phyloP scores from a whole-genome alignment of 2,113 vertebrate genomes.

The Parus major region DNA sequence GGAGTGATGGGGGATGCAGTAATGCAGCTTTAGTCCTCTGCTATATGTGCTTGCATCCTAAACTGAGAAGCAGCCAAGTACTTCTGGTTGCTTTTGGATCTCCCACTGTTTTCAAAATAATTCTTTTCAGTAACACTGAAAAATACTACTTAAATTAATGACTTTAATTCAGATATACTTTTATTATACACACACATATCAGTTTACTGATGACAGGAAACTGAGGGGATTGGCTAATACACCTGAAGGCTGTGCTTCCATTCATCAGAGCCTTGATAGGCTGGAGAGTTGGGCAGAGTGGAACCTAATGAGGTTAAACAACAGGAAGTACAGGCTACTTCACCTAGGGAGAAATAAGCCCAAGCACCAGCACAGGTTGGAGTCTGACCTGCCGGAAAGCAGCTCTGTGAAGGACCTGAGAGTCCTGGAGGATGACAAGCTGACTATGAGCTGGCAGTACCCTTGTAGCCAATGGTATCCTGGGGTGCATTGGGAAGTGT shows the following conservation, averaged over 20 bases:
- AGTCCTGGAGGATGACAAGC: not conserved
- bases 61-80: not conserved
- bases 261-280: not conserved
- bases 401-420: not conserved
- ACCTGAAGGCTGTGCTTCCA: not conserved
- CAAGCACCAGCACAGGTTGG: not conserved
- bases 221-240: not conserved
- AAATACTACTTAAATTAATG: not conserved
- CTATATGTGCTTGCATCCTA: not conserved
- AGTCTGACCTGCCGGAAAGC: not conserved
- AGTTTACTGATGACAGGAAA: not conserved
- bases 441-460: no score
- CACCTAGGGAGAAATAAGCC: not conserved
- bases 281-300: not conserved
- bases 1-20: not conserved
- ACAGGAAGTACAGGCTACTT: not conserved
- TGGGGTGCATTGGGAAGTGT: not conserved
- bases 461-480: not conserved
- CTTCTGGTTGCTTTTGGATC: not conserved
- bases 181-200: not conserved
- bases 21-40: not conserved
- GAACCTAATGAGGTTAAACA: not conserved
- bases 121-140: not conserved
- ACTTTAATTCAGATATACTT: not conserved
- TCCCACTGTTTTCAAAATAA: not conserved